These are phyloP conservation scores for Amyelois transitella DNA, from an alignment of 1,140 invertebrate species.

Conservation along the genomic window DNA sequence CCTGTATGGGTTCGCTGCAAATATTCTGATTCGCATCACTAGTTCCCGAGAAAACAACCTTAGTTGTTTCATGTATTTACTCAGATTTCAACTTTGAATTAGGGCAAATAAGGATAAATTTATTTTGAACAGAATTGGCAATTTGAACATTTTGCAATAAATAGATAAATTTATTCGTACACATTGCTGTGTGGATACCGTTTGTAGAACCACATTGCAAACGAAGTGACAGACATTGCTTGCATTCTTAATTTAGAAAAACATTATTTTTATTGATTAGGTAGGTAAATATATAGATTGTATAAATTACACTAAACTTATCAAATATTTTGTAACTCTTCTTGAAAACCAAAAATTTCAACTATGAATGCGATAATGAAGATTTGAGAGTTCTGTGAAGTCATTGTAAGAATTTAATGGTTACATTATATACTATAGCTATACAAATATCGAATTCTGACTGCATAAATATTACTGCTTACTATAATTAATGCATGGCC, in stretches of 20 bases:
- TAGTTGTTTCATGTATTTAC: slow-evolving; percentile 9
- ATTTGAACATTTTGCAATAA: neutral
- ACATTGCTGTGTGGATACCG: slow-evolving; percentile 44
- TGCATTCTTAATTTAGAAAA: slow-evolving; percentile 41
- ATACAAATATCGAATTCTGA: too few relatives aligned
- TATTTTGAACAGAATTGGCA: neutral
- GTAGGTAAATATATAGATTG: too few relatives aligned
- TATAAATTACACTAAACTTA: too few relatives aligned
- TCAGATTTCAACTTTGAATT: slow-evolving; percentile 17
- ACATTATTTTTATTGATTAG: too few relatives aligned
- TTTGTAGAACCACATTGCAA: slow-evolving; percentile 58
- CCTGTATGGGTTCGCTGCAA: slow-evolving; percentile 55
- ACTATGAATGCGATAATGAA: too few relatives aligned
- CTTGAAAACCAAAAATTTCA: too few relatives aligned
- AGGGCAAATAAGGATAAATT: slow-evolving; percentile 3
- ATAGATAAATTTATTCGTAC: slow-evolving; percentile 44
- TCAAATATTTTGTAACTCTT: too few relatives aligned
- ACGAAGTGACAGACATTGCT: slow-evolving; percentile 52
- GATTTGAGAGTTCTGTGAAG: too few relatives aligned
- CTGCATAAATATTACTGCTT: too few relatives aligned
- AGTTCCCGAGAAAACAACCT: slow-evolving; percentile 16
- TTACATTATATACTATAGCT: too few relatives aligned
- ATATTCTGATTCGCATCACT: slow-evolving; percentile 64
- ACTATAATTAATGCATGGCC: too few relatives aligned
- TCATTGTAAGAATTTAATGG: too few relatives aligned